These are phyloP conservation scores for Eupithecia pulchellata DNA, from an alignment of 2,888 invertebrate genomes.

Conservation along the genomic window DNA sequence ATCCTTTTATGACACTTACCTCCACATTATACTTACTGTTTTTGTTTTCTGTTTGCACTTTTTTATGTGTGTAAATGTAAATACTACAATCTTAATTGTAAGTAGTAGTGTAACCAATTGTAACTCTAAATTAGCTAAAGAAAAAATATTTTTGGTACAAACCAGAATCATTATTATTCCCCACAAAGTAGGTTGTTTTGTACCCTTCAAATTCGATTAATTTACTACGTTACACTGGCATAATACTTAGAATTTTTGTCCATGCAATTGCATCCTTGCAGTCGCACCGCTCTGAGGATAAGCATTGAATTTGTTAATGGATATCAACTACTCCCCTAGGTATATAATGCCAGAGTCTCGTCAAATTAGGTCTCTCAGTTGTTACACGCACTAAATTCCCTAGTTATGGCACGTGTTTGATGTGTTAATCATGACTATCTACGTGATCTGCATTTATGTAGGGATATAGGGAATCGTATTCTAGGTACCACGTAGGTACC, in stretches of 20 bases:
- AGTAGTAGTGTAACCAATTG: no score
- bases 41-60: no score
- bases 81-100: no score
- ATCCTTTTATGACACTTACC: no score
- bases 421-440: neutral
- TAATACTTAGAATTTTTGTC: no score
- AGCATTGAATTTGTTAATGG: neutral
- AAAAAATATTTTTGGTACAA: no score
- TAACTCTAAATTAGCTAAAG: no score
- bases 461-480: neutral
- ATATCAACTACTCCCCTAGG: neutral
- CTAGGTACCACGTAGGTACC: neutral
- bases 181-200: neutral
- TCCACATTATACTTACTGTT: no score
- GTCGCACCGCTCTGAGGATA: neutral
- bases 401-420: neutral
- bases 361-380: neutral
- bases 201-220: neutral
- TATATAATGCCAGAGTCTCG: neutral
- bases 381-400: neutral
- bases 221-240: neutral
- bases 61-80: no score
- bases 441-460: neutral
- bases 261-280: neutral
- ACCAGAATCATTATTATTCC: neutral